Evolutionary conservation across 2,888 invertebrate species (phyloP), one percentile per base, ranked within the genome.

Genomic region (Esperia sulphurella): DNA sequence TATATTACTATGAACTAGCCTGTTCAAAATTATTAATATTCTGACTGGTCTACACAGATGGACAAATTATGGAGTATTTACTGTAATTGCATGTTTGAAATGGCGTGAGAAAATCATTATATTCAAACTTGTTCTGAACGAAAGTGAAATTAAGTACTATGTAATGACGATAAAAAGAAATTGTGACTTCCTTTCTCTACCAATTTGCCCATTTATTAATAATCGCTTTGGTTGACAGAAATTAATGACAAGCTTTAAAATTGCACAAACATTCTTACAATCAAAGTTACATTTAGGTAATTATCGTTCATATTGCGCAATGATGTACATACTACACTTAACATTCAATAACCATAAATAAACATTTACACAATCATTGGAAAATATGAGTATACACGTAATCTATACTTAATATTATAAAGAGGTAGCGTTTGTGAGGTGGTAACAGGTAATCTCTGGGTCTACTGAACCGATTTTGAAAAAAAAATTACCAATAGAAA

Each of bases 181-280:
- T 45, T 53, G 46, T 50, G 41, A 52, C 52, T 53, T 59, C 29
- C 41, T 56, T 55, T 53, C 53, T 51, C 47, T 40, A 55, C 49
- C 53, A 51, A 53, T 51, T 54, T 50, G 46, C 50, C 54, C 51
- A 57, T 60, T 62, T 50, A 58, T 58, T 21, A 56, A 55, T 64
- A 59, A 65, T 55, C 54, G 58, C 58, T 63, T 57, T 54, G 49
- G 48, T 51, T 55, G 53, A 53, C 14, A 43, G 44, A 35, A 54
- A 61, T 64, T 54, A 57, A 55, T 46, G 52, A 52, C 51, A 52
- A 45, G 50, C 46, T 52, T 45, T 54, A 46, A 49, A 14, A 35
- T 10, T 21, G 6, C 8, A 8, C 21, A 41, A 31, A 31, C 10
- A n/a, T n/a, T n/a, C n/a, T n/a, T 31, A 31, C 31, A 5, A 5